These are phyloP conservation scores for Eilema depressum DNA, from an alignment of 2,888 invertebrate genomes.

Conservation along the genomic window DNA sequence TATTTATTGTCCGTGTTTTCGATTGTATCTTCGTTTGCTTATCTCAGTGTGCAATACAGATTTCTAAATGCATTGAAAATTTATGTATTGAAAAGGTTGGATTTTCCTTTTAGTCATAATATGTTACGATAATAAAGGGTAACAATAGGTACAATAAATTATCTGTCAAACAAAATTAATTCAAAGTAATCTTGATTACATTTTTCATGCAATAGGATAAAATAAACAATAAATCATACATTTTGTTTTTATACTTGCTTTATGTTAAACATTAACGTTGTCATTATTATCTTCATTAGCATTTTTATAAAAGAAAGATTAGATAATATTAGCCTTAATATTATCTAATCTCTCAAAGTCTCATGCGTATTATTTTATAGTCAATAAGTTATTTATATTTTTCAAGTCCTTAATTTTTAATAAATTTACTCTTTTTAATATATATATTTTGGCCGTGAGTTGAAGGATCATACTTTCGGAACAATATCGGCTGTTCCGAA, in stretches of 20 bases:
- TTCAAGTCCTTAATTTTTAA: not conserved
- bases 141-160: not conserved
- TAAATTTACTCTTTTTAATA: not conserved
- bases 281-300: not conserved
- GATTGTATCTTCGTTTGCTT: not conserved
- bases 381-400: not conserved
- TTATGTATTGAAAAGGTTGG: not conserved
- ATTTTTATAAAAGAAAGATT: not conserved
- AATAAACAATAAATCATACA: not conserved
- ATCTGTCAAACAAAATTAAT: not conserved
- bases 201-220: not conserved
- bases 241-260: not conserved
- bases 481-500: not conserved
- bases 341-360: too few relatives aligned
- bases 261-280: not conserved
- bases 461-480: not conserved
- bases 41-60: not conserved
- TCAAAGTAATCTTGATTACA: not conserved
- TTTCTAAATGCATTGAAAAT: not conserved
- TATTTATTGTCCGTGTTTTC: not conserved
- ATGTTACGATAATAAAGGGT: not conserved
- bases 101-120: not conserved
- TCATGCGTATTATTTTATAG: slow-evolving; percentile 3
- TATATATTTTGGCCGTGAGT: not conserved
- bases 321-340: too few relatives aligned